Evolutionary conservation across 2,797 vertebrate species (phyloP), one percentile per base, ranked within the genome.

Genomic region (Semaprochilodus insignis): DNA sequence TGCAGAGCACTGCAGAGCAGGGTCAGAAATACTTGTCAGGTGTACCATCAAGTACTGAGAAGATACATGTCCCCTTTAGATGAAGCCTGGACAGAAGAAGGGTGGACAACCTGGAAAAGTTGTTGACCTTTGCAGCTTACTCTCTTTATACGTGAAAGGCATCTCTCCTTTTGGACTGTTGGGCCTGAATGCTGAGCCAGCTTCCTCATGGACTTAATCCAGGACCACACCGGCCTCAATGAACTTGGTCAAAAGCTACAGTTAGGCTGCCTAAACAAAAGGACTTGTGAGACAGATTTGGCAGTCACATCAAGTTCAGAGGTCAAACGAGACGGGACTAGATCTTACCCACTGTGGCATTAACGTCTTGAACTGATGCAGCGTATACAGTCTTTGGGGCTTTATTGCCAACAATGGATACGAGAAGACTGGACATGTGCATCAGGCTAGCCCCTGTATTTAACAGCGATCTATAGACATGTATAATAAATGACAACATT

Each of bases 401-500:
- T 15, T 55, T 25, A 66, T 16, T 34, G 25, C 31, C 31, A 31
- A 48, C 19, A 44, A 34, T 25, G 6, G 27, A 13, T 48, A 48
- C 11, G 44, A 48, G 44, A 48, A 48, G 44, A 48, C 11, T 48
- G 44, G 44, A 65, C 7, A 7, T 65, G 19, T 7, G 16, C 1
- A 65, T 1, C 27, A 34, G 25, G 7, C 19, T n/a, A 27, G 69
- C 48, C 69, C 23, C 44, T 52, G 17, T 51, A 31, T 59, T 60
- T 40, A 57, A 21, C 57, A 44, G 25, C 14, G 19, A 17, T 57
- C 71, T 75, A 44, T 67, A 71, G 44, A 82, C 63, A 71, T 21
- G 31, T 77, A 74, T 44, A 34, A 60, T 65, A 80, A 70, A 80
- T 69, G 72, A 84, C 77, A 82, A 83, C 78, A 87, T 76, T 85